Evolutionary conservation across 2,113 vertebrate genomes (phyloP), one percentile per base, ranked within the genome.

Genomic region (Tenebrosternarchus preto): DNA sequence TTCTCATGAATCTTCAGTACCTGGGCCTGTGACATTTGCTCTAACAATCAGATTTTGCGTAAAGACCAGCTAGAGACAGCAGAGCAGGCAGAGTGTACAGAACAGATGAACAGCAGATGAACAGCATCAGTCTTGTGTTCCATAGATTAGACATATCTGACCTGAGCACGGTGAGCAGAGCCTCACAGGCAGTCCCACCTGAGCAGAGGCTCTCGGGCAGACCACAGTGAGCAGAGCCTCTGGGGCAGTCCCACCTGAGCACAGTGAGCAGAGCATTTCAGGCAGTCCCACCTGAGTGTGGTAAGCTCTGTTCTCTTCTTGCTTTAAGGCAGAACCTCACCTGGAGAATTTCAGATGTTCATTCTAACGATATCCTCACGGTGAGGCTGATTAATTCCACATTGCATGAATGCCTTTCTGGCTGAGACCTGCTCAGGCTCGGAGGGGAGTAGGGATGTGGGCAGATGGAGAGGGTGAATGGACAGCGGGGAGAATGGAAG

Each of bases 381-480:
- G 64, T 66, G 78, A 82, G 77, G 74, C 81, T 80, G 86, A 84
- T 85, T 84, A 82, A 85, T 88, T 77, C 66, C 74, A 80, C 79
- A 81, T 43, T 73, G 78, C 78, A 82, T 80, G 80, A 71, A 61
- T 22, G 56, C 31, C 22, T 79, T 80, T 66, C 82, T 81, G 79
- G 50, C 79, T 33, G 77, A 71, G 82, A 74, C 80, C 81, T 87
- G 84, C 80, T 82, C 80, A 63, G 22, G 80, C 75, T 84, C 79
- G 22, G 75, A 77, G 84, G 68, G 64, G 83, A 81, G 80, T 46
- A n/a, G 60, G 61, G 67, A 63, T 81, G 76, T 39, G 79, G 79
- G 78, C 85, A 86, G 85, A 86, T 82, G 85, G 83, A 86, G 66
- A 57, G 72, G 79, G 81, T 53, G 27, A 68, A 67, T 73, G 74